phyloP scores from a whole-genome alignment of 2,797 vertebrate species.

The Sebastes glaucus region DNA sequence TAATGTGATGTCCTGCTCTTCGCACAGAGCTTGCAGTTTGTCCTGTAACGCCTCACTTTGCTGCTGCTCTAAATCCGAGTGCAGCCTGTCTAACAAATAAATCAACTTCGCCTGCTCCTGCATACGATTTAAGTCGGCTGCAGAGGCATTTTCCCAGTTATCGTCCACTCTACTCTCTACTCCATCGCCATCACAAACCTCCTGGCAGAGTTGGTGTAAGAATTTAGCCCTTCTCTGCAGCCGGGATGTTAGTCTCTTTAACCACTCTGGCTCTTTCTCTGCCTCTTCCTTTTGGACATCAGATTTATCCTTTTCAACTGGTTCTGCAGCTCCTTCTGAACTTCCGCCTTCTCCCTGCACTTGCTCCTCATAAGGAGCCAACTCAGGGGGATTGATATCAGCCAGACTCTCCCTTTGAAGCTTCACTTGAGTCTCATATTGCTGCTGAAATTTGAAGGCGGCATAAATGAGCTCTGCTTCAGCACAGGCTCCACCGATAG shows the following conservation, averaged over 20 bases:
- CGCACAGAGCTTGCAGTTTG: slow-evolving; percentile 73
- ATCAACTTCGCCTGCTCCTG: slow-evolving; percentile 88
- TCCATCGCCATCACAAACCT: slow-evolving; percentile 73
- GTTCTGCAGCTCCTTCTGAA: slow-evolving; percentile 7
- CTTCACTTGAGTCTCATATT: slow-evolving; percentile 73
- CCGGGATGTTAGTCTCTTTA: slow-evolving; percentile 83
- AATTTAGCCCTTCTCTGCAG: slow-evolving; percentile 83
- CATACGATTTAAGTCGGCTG: slow-evolving; percentile 74
- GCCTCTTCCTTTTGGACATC: slow-evolving; percentile 41
- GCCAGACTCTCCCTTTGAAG: slow-evolving; percentile 60
- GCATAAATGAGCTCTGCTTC: slow-evolving; percentile 89
- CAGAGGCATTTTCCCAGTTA: slow-evolving; percentile 61
- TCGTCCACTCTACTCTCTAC: slow-evolving; percentile 54
- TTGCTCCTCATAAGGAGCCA: slow-evolving; percentile 64
- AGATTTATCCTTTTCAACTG: not conserved
- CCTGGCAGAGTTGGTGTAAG: slow-evolving; percentile 83
- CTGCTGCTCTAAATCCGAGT: slow-evolving; percentile 80
- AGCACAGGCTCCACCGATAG: slow-evolving; percentile 69
- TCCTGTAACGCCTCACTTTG: slow-evolving; percentile 73
- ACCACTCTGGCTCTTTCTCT: slow-evolving; percentile 67
- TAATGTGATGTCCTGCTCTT: slow-evolving; percentile 79
- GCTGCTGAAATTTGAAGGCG: slow-evolving; percentile 83
- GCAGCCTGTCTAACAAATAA: slow-evolving; percentile 85
- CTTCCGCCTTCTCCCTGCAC: slow-evolving; percentile 40
- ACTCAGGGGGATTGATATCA: slow-evolving; percentile 71